phyloP scores from a whole-genome alignment of 1,140 invertebrate genomes.

The Pentalonia nigronervosa region DNA sequence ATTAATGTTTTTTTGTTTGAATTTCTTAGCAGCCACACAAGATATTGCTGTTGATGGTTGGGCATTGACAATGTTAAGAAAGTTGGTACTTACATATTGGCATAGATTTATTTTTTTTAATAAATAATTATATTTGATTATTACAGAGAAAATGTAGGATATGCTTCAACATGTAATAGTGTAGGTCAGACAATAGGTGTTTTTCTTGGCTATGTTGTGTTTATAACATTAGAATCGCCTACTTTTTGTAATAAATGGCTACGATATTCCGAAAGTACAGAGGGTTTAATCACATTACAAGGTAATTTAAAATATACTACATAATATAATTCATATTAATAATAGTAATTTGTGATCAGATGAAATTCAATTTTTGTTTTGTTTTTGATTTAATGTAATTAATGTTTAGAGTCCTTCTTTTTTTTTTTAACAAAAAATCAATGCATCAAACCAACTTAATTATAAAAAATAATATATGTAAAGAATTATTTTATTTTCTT shows the following conservation, averaged over 20 bases:
- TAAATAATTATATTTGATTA: constrained; percentile 58
- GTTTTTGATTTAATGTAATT: neutral
- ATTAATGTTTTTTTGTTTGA: constrained; percentile 87
- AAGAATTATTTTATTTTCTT: too few relatives aligned
- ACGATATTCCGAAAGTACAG: constrained; percentile 73
- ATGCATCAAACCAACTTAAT: neutral
- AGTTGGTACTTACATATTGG: constrained; percentile 66
- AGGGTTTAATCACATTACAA: constrained; percentile 85
- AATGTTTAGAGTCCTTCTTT: neutral
- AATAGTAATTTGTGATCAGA: neutral
- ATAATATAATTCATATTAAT: neutral
- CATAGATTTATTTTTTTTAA: neutral
- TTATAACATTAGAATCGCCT: constrained; percentile 95
- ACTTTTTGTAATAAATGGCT: constrained; percentile 96
- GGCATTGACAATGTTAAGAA: constrained; percentile 97
- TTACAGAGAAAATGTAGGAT: constrained; percentile 89
- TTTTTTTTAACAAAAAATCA: neutral
- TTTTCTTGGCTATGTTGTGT: constrained; percentile 96
- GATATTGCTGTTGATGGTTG: constrained; percentile 99
- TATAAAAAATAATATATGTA: neutral
- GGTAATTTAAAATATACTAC: constrained; percentile 66
- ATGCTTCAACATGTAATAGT: constrained; percentile 98
- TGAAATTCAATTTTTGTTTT: neutral
- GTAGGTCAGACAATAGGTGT: constrained; percentile 98
- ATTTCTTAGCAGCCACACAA: constrained; percentile 97